Evolutionary conservation across 2,888 invertebrate genomes (phyloP).

Genomic region (Caenorhabditis angaria): DNA sequence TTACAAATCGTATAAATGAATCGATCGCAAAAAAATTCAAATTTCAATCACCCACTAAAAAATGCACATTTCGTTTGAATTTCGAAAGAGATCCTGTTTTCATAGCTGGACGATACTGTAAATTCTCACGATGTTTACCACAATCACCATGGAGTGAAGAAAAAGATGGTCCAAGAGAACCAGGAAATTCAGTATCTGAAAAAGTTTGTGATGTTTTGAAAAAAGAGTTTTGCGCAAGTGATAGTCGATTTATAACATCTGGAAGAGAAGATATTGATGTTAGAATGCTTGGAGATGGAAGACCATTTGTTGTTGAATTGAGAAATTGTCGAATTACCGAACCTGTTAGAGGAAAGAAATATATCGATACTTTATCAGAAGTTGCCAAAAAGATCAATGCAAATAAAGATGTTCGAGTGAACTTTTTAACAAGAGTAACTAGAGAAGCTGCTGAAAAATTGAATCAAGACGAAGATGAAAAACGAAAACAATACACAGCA

Average conservation of each 20-base stretch:
- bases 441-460: slow-evolving; percentile 53
- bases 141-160: slow-evolving; percentile 87
- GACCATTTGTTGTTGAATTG: slow-evolving; percentile 91
- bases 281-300: slow-evolving; percentile 83
- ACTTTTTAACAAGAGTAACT: slow-evolving; percentile 48
- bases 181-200: slow-evolving; percentile 65
- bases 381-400: slow-evolving; percentile 52
- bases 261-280: slow-evolving; percentile 98
- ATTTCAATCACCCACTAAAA: slow-evolving; percentile 52
- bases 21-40: slow-evolving; percentile 43
- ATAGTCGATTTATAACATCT: slow-evolving; percentile 61
- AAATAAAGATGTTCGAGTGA: slow-evolving; percentile 44
- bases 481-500: slow-evolving; percentile 67
- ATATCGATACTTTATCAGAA: slow-evolving; percentile 34
- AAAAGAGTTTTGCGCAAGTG: slow-evolving; percentile 51
- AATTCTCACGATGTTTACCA: slow-evolving; percentile 79
- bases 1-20: slow-evolving; percentile 27
- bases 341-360: slow-evolving; percentile 40
- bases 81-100: slow-evolving; percentile 67
- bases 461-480: slow-evolving; percentile 66
- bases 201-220: slow-evolving; percentile 59
- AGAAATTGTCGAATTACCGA: slow-evolving; percentile 74
- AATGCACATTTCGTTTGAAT: slow-evolving; percentile 49
- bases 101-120: slow-evolving; percentile 80
- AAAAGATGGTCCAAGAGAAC: slow-evolving; percentile 48